Conservation (phyloP, 23 tunicate species). For the Styela clava region DNA sequence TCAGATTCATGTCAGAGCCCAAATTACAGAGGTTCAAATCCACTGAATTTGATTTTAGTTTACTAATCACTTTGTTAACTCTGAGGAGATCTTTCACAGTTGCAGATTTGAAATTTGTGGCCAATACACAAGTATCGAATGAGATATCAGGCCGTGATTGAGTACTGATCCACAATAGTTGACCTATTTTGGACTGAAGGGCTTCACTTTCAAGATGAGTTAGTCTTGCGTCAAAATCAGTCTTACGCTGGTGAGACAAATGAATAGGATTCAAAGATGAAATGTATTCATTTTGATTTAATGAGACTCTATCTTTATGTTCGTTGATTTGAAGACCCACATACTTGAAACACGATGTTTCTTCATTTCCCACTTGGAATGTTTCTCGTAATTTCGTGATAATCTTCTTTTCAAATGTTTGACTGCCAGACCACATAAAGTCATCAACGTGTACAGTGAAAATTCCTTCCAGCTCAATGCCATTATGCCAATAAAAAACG, state of each 20-base stretch:
- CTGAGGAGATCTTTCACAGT: not conserved
- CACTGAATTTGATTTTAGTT: too few relatives aligned
- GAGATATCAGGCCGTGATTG: slow-evolving; percentile 26
- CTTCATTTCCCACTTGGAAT: slow-evolving; percentile 3
- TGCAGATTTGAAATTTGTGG: too few relatives aligned
- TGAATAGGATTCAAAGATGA: not conserved
- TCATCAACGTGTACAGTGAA: slow-evolving; percentile 25
- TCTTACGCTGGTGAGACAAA: too few relatives aligned
- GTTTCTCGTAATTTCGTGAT: not conserved
- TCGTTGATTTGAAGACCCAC: slow-evolving; percentile 15
- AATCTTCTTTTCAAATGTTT: slow-evolving; percentile 3
- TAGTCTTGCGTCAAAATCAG: too few relatives aligned
- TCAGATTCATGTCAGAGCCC: not conserved
- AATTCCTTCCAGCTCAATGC: too few relatives aligned
- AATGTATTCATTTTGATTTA: slow-evolving; percentile 17
- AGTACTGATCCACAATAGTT: too few relatives aligned
- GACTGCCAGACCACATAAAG: slow-evolving; percentile 12
- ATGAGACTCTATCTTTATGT: not conserved
- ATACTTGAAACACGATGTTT: not conserved
- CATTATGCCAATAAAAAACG: too few relatives aligned
- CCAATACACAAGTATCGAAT: slow-evolving; percentile 12
- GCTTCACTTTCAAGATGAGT: not conserved
- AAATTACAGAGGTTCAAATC: not conserved
- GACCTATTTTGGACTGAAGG: too few relatives aligned
- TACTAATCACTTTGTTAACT: too few relatives aligned